Evolutionary conservation across 2,797 vertebrate genomes (phyloP).

Genomic region (Toxotes lorentzi): DNA sequence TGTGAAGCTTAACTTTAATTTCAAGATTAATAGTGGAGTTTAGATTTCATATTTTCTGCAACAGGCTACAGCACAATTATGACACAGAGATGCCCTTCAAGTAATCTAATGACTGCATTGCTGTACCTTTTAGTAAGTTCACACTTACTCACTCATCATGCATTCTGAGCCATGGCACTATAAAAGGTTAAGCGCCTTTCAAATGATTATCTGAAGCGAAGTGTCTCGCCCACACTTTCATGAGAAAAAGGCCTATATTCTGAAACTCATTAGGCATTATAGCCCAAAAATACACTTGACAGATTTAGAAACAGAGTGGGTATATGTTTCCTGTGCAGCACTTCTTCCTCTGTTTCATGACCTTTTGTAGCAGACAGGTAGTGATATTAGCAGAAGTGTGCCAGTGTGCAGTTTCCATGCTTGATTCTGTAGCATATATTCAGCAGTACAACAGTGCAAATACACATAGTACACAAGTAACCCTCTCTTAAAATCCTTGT

Average conservation of each 20-base stretch:
- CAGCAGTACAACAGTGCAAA: constrained; percentile 7
- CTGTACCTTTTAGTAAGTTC: background rate
- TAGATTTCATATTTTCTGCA: background rate
- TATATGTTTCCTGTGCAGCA: constrained; percentile 44
- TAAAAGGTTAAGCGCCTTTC: constrained; percentile 6
- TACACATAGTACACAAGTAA: constrained; percentile 12
- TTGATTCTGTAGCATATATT: constrained; percentile 1
- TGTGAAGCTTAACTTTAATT: background rate
- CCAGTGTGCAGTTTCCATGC: constrained; percentile 1
- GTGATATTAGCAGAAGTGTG: constrained; percentile 43
- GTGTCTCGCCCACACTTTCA: background rate
- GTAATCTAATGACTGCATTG: background rate
- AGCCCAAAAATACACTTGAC: constrained; percentile 44
- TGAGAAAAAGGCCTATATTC: background rate
- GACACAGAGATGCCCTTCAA: background rate
- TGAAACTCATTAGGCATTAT: constrained; percentile 6
- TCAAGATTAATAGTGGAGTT: background rate
- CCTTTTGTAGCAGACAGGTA: constrained; percentile 34
- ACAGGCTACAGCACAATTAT: background rate
- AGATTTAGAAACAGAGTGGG: constrained; percentile 39
- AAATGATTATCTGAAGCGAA: constrained; percentile 7
- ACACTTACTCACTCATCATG: background rate
- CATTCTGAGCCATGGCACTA: background rate
- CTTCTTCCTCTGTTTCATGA: constrained; percentile 52
- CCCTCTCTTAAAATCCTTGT: background rate